Conservation (phyloP, 2,113 vertebrate genomes). For the Cairina moschata region DNA sequence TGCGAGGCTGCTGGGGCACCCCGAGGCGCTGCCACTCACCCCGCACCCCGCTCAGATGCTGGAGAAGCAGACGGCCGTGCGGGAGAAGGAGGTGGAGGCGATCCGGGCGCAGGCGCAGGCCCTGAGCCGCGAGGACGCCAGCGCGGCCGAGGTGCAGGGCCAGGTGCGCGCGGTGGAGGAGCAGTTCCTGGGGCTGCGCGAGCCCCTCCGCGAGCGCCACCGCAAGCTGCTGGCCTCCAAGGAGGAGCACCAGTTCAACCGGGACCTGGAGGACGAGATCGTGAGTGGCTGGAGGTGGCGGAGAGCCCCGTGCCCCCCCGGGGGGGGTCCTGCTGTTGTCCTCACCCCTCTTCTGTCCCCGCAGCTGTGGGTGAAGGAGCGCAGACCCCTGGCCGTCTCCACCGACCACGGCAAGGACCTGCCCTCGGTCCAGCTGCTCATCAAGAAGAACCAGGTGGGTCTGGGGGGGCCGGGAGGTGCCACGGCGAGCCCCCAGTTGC, state of each 20-base stretch:
- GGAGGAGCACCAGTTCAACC: constrained; percentile 88
- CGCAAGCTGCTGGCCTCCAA: not conserved
- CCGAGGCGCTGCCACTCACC: not conserved
- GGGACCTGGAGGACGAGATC: constrained; percentile 93
- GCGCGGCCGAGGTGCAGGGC: constrained; percentile 83
- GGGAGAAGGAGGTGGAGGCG: constrained; percentile 91
- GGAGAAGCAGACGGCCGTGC: constrained; percentile 91
- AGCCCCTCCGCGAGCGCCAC: constrained; percentile 74
- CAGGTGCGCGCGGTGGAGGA: constrained; percentile 83
- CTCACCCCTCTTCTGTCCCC: not conserved
- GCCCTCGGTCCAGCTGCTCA: constrained; percentile 91
- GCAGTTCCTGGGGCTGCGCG: constrained; percentile 82
- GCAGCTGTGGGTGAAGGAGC: constrained; percentile 92
- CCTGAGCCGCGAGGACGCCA: constrained; percentile 87
- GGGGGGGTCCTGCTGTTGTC: too few species aligned
- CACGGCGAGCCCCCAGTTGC: too few species aligned
- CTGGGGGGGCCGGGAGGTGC: too few species aligned
- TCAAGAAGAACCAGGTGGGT: constrained; percentile 93
- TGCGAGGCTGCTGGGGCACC: not conserved
- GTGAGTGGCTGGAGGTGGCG: constrained; percentile 73
- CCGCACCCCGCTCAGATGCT: constrained; percentile 79
- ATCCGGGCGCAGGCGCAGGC: constrained; percentile 87
- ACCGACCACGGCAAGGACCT: constrained; percentile 92
- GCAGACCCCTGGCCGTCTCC: constrained; percentile 89
- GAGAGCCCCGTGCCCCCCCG: not conserved